These are phyloP conservation scores for Chironomus tentans DNA, from an alignment of 2,888 invertebrate species.

Conservation along the genomic window DNA sequence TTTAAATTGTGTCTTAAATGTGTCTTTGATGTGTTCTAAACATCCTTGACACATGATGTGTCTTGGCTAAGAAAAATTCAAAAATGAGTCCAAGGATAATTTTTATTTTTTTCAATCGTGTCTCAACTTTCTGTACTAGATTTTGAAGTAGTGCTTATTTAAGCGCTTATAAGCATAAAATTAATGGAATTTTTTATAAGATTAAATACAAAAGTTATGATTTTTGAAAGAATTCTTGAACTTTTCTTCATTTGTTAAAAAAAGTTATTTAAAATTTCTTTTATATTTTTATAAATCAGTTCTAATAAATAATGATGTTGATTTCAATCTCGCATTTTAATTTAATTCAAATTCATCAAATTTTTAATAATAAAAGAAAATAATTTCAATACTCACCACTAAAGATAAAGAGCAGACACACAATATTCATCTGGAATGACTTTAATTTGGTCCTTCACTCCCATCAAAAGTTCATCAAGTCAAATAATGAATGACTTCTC, in stretches of 20 bases:
- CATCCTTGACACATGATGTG: neutral
- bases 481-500: neutral
- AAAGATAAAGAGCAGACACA: slow-evolving; percentile 26
- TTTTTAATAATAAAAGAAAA: neutral
- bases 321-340: neutral
- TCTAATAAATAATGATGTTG: neutral
- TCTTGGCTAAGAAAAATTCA: neutral
- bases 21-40: neutral
- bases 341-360: neutral
- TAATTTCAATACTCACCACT: slow-evolving; percentile 15
- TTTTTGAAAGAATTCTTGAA: no score
- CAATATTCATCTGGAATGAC: slow-evolving; percentile 27
- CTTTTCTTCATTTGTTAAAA: no score
- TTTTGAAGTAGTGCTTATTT: no score
- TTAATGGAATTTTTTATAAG: neutral
- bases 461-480: slow-evolving; percentile 21
- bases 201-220: no score
- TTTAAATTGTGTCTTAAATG: neutral
- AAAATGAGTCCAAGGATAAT: neutral
- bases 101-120: neutral
- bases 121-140: neutral
- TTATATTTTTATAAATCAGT: no score
- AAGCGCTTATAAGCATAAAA: no score
- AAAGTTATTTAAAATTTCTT: no score
- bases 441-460: slow-evolving; percentile 24